Percentiles rank a stretch among this genome's conserved stretches.
Conservation (phyloP, 2,888 invertebrate species). For the Bugulina stolonifera region DNA sequence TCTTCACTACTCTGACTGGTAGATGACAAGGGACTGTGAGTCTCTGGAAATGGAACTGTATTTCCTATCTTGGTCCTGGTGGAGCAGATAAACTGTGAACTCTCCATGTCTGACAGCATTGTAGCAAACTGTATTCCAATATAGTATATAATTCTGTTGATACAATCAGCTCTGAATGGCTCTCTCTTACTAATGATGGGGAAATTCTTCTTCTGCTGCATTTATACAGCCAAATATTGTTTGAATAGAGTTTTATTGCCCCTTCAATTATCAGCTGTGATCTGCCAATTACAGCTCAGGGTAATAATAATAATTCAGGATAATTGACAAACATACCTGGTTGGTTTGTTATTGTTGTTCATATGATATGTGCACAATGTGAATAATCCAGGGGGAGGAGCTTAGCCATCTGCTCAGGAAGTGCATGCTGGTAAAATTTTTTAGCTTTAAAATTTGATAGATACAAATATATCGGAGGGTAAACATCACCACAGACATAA, state of each 20-base stretch:
- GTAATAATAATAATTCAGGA: neutral
- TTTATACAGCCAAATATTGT: neutral
- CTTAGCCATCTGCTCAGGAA: no score
- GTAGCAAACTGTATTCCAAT: no score
- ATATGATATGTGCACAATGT: no score
- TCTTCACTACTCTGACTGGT: constrained; percentile 1
- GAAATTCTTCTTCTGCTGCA: neutral
- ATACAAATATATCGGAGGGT: no score
- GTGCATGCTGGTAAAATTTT: no score
- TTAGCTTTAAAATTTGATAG: no score
- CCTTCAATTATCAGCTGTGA: neutral
- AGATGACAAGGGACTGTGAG: neutral
- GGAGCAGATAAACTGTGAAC: neutral
- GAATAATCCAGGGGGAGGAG: no score
- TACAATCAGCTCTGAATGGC: no score
- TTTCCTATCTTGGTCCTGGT: neutral
- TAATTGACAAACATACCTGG: no score
- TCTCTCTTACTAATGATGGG: neutral
- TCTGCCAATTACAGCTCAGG: neutral
- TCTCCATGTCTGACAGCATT: constrained; percentile 21
- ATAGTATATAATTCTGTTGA: no score
- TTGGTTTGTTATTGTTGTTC: no score
- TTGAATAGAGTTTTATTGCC: neutral
- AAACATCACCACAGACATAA: no score
- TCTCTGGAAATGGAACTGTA: neutral